Percentiles rank a stretch among this genome's conserved stretches.
Conservation (phyloP, 2,888 invertebrate genomes). For the Drosophila monieri region DNA sequence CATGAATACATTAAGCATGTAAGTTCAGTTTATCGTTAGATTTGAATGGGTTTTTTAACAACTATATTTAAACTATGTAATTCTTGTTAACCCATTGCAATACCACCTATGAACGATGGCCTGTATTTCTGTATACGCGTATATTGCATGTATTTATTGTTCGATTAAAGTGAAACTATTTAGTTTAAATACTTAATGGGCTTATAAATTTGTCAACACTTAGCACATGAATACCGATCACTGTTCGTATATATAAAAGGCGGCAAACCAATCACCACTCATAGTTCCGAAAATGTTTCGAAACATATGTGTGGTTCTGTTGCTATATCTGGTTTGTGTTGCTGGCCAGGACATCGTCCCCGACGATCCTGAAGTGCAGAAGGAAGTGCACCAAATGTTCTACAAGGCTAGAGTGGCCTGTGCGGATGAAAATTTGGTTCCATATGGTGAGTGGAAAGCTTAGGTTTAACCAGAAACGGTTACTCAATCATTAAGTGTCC, state of each 20-base stretch:
- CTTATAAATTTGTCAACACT: slow-evolving; percentile 28
- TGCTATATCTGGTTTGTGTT: slow-evolving; percentile 6
- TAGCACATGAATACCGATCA: slow-evolving; percentile 5
- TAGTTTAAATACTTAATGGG: slow-evolving; percentile 57
- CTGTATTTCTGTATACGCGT: slow-evolving; percentile 58
- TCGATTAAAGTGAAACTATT: slow-evolving; percentile 74
- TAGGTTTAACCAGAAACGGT: too few relatives aligned
- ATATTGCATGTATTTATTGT: slow-evolving; percentile 74
- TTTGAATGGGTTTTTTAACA: background rate
- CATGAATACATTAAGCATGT: slow-evolving; percentile 5
- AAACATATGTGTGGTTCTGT: background rate
- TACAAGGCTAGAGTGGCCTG: slow-evolving; percentile 37
- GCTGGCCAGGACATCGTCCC: slow-evolving; percentile 38
- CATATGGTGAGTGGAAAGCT: slow-evolving; percentile 51
- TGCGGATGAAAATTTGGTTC: slow-evolving; percentile 54
- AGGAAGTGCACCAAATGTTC: slow-evolving; percentile 44
- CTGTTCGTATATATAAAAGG: slow-evolving; percentile 9
- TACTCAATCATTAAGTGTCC: slow-evolving; percentile 11
- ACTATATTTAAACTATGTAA: slow-evolving; percentile 18
- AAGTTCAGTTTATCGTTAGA: slow-evolving; percentile 14
- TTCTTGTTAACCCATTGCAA: slow-evolving; percentile 36
- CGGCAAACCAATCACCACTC: background rate
- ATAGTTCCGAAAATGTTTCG: slow-evolving; percentile 33
- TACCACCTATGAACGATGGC: slow-evolving; percentile 51
- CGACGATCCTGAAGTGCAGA: slow-evolving; percentile 55